A percentile compares a stretch with the other conserved stretches of the same genome.
Evolutionary conservation across 2,797 vertebrate species (phyloP).

Genomic region (Brachyrhaphis roseni): DNA sequence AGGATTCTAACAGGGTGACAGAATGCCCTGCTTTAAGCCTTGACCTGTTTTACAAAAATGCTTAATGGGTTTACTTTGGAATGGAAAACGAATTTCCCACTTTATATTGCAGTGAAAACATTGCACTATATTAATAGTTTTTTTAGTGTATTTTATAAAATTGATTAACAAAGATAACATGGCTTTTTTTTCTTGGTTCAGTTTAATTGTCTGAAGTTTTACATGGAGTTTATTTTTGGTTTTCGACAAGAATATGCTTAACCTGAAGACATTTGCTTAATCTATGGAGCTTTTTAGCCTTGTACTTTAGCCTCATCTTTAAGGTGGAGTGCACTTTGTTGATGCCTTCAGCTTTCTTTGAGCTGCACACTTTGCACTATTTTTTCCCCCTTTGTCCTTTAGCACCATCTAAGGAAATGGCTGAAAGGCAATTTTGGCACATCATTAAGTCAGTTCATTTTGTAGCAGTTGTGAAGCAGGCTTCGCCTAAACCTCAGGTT

Average conservation of each 20-base stretch:
- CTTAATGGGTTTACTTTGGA: neutral
- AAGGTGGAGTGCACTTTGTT: conserved; percentile 37
- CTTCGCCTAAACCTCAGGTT: conserved; percentile 57
- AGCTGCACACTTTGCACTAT: conserved; percentile 14
- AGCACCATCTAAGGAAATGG: conserved; percentile 25
- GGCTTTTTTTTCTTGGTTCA: neutral
- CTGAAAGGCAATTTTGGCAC: conserved; percentile 54
- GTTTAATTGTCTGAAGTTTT: neutral
- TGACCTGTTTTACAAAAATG: neutral
- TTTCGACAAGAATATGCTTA: neutral
- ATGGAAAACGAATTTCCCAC: neutral
- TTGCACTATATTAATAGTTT: too few species aligned
- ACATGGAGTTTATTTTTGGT: neutral
- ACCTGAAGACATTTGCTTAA: conserved; percentile 24
- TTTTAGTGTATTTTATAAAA: neutral
- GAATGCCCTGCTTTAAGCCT: neutral
- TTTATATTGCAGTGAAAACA: neutral
- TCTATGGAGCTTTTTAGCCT: conserved; percentile 1
- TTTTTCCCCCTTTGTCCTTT: conserved; percentile 48
- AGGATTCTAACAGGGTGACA: neutral
- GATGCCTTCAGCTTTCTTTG: conserved; percentile 37
- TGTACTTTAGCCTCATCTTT: conserved; percentile 26
- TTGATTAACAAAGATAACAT: neutral
- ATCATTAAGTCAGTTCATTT: conserved; percentile 58
- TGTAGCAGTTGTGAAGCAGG: conserved; percentile 53